phyloP scores from a whole-genome alignment of 2,888 invertebrate genomes.

The Cistogaster globosa region DNA sequence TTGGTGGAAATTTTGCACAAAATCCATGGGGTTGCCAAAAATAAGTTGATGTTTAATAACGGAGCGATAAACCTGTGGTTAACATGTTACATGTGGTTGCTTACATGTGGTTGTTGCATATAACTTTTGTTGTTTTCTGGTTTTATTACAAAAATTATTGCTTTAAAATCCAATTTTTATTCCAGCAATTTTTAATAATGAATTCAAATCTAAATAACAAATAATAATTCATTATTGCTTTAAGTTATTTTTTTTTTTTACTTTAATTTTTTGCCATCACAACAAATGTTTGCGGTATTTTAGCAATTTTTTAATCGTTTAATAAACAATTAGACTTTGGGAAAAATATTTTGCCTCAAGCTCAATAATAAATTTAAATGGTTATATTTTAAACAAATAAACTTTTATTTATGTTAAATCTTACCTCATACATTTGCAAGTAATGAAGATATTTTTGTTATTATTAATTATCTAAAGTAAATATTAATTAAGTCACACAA shows the following conservation, averaged over 20 bases:
- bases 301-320: background rate
- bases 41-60: too few relatives aligned
- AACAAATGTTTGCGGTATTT: background rate
- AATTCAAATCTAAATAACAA: too few relatives aligned
- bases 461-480: slow-evolving; percentile 46
- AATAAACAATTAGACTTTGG: background rate
- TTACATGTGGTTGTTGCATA: too few relatives aligned
- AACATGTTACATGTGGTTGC: too few relatives aligned
- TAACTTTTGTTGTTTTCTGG: too few relatives aligned
- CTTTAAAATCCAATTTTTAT: too few relatives aligned
- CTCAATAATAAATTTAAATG: background rate
- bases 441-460: background rate
- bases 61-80: too few relatives aligned
- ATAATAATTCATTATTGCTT: too few relatives aligned
- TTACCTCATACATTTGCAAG: background rate
- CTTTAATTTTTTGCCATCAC: background rate
- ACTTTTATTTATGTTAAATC: slow-evolving; percentile 36
- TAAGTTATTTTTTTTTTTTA: background rate
- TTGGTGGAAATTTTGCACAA: too few relatives aligned
- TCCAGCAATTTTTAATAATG: too few relatives aligned
- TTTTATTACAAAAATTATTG: too few relatives aligned
- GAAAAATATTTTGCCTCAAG: background rate
- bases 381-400: slow-evolving; percentile 24
- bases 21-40: too few relatives aligned
- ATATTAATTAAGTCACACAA: slow-evolving; percentile 52